Conservation (phyloP, 2,888 invertebrate genomes). For the Mythimna vitellina region DNA sequence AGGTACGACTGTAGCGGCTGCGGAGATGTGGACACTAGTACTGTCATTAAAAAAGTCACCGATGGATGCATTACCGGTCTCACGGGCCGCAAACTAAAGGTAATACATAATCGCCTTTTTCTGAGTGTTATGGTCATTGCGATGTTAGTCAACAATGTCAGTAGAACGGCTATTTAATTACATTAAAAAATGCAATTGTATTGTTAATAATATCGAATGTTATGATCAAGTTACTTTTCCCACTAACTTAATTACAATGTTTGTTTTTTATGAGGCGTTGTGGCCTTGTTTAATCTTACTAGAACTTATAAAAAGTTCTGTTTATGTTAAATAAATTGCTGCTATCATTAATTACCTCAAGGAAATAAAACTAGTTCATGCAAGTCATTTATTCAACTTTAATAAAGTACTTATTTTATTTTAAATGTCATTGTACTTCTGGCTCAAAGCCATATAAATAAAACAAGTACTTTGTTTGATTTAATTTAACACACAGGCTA, state of each 20-base stretch:
- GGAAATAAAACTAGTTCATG: background rate
- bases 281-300: background rate
- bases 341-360: background rate
- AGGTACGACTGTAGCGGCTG: constrained; percentile 98
- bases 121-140: background rate
- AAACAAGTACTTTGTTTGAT: too few species aligned
- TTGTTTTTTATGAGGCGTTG: background rate
- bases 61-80: constrained; percentile 96
- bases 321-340: constrained; percentile 1
- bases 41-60: constrained; percentile 83
- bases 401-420: constrained; percentile 8
- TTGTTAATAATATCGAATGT: background rate
- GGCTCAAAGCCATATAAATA: too few species aligned
- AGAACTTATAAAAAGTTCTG: background rate
- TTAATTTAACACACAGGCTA: too few species aligned
- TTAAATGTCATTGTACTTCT: background rate
- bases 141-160: background rate
- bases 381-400: background rate
- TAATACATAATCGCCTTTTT: constrained; percentile 75
- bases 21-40: constrained; percentile 98
- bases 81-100: constrained; percentile 97
- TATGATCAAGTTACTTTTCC: constrained; percentile 1
- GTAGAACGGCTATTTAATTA: background rate
- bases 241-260: background rate
- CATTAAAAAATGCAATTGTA: background rate